These are phyloP conservation scores for Dipodomys spectabilis DNA, from an alignment of 2,113 vertebrate genomes.

Conservation along the genomic window DNA sequence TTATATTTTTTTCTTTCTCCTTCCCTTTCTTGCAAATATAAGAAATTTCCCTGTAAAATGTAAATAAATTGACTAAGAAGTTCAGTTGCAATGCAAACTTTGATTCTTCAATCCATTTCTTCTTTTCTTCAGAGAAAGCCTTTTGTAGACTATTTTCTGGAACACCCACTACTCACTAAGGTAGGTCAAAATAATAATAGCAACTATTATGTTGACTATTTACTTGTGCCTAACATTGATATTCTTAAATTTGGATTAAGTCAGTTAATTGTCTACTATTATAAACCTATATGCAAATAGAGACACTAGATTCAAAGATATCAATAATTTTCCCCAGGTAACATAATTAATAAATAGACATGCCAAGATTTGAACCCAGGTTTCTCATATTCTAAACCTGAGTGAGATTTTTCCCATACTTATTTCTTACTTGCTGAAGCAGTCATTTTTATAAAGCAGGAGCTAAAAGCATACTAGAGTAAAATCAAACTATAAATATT, in stretches of 20 bases:
- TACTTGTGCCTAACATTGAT: not conserved
- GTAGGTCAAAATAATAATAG: not conserved
- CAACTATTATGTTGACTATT: not conserved
- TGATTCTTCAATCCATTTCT: not conserved
- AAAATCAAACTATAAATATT: constrained; percentile 64
- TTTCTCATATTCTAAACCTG: constrained; percentile 28
- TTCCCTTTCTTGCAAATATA: not conserved
- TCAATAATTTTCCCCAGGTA: not conserved
- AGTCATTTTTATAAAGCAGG: constrained; percentile 34
- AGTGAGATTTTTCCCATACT: constrained; percentile 23
- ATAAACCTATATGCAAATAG: not conserved
- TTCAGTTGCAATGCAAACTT: not conserved
- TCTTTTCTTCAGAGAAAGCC: not conserved
- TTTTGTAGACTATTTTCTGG: not conserved
- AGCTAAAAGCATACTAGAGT: constrained; percentile 58
- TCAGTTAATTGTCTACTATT: not conserved
- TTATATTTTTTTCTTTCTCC: not conserved
- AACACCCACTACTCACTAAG: not conserved
- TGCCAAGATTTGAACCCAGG: not conserved
- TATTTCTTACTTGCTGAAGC: constrained; percentile 48
- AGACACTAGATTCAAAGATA: not conserved
- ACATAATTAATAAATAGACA: not conserved
- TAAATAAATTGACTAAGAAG: not conserved
- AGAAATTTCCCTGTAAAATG: not conserved
- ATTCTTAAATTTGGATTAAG: not conserved